Evolutionary conservation across 1,140 invertebrate species (phyloP).

Genomic region (Cyclina sinensis): DNA sequence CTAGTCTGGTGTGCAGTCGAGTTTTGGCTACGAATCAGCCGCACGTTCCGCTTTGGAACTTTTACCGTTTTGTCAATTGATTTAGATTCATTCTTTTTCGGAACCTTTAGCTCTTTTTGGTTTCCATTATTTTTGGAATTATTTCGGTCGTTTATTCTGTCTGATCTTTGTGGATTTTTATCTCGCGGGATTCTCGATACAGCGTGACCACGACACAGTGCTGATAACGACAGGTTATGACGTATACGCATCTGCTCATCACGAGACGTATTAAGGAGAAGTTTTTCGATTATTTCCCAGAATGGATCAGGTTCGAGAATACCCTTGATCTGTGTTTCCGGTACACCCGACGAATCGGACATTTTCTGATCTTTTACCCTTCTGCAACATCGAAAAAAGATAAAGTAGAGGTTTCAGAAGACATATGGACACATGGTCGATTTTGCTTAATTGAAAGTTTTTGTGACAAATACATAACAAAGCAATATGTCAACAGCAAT

Average conservation of each 20-base stretch:
- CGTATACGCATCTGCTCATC: constrained; percentile 13
- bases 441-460: too few relatives aligned
- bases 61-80: neutral
- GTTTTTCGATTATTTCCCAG: constrained; percentile 62
- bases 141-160: neutral
- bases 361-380: too few relatives aligned
- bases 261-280: constrained; percentile 35
- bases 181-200: neutral
- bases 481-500: too few relatives aligned
- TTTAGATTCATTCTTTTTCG: constrained; percentile 5
- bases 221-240: constrained; percentile 14
- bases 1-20: neutral
- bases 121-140: neutral
- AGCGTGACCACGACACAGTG: constrained; percentile 33
- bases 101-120: neutral
- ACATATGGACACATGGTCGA: too few relatives aligned
- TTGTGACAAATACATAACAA: too few relatives aligned
- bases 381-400: too few relatives aligned
- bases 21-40: neutral
- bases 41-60: neutral
- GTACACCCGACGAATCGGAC: neutral
- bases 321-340: neutral
- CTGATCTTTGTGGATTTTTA: neutral
- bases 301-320: constrained; percentile 34
- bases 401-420: too few relatives aligned